Conservation (phyloP, 2,797 vertebrate genomes). For the Acrocephalus scirpaceus region DNA sequence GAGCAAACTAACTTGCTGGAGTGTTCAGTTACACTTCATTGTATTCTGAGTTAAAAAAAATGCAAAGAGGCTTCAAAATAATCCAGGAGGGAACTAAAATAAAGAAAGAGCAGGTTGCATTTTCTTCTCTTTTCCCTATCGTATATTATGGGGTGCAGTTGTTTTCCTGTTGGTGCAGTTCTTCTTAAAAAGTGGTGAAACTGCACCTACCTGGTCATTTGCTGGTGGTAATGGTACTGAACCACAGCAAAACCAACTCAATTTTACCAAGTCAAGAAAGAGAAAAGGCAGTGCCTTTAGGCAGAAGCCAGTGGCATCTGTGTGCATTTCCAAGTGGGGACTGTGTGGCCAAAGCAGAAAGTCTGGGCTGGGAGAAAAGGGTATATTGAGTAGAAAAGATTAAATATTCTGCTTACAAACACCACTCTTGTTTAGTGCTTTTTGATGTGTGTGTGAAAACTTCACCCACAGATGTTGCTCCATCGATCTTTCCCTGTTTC, state of each 20-base stretch:
- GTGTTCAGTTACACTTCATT: not conserved
- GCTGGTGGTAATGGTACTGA: not conserved
- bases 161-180: not conserved
- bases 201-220: not conserved
- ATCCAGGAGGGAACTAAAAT: not conserved
- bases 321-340: not conserved
- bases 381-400: not conserved
- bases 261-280: not conserved
- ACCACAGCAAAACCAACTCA: not conserved
- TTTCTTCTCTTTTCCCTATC: not conserved
- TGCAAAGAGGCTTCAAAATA: not conserved
- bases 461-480: not conserved
- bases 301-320: not conserved
- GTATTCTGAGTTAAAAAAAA: not conserved
- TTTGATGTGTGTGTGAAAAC: not conserved
- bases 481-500: not conserved
- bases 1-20: conserved; percentile 6
- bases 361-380: not conserved
- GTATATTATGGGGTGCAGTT: not conserved
- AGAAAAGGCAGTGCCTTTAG: not conserved
- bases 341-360: not conserved
- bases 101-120: not conserved
- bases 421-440: not conserved
- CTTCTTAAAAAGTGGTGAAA: not conserved
- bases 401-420: not conserved